Evolutionary conservation across 2,888 invertebrate species (phyloP).

Genomic region (Mycalesis mineus): DNA sequence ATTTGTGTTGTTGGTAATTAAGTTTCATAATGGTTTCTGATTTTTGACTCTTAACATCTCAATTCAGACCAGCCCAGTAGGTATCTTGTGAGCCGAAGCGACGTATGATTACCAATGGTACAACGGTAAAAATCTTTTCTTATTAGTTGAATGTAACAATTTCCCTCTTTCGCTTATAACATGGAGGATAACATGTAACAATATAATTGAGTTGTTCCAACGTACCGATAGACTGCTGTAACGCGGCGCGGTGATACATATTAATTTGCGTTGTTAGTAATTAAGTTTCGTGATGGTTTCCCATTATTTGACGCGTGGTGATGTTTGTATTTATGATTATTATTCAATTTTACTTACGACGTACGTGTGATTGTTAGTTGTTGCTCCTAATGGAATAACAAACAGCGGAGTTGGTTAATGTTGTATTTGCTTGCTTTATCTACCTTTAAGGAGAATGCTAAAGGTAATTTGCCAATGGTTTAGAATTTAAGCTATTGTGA

Average conservation of each 20-base stretch:
- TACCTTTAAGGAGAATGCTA: no score
- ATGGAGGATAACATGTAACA: slow-evolving; percentile 2
- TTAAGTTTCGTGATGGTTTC: slow-evolving; percentile 30
- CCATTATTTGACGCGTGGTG: slow-evolving; percentile 25
- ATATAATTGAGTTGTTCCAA: slow-evolving; percentile 30
- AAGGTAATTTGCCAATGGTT: no score
- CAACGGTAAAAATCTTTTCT: no score
- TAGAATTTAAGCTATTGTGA: no score
- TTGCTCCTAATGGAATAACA: slow-evolving; percentile 12
- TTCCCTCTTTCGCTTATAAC: slow-evolving; percentile 7
- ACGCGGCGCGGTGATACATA: slow-evolving; percentile 34
- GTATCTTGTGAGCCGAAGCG: background rate
- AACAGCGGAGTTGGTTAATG: slow-evolving; percentile 11
- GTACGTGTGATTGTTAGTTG: slow-evolving; percentile 4
- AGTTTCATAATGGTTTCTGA: slow-evolving; percentile 26
- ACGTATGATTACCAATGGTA: no score
- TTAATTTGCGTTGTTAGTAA: slow-evolving; percentile 37
- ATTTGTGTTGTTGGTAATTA: slow-evolving; percentile 36
- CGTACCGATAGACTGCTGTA: slow-evolving; percentile 34
- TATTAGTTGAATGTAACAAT: no score
- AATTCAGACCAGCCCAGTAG: no score
- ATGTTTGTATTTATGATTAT: slow-evolving; percentile 29
- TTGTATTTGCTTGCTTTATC: background rate
- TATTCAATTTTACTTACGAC: slow-evolving; percentile 25
- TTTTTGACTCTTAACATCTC: slow-evolving; percentile 27